These are phyloP conservation scores for Koerneria pararmatus DNA, from an alignment of 2,888 invertebrate species.

Conservation along the genomic window DNA sequence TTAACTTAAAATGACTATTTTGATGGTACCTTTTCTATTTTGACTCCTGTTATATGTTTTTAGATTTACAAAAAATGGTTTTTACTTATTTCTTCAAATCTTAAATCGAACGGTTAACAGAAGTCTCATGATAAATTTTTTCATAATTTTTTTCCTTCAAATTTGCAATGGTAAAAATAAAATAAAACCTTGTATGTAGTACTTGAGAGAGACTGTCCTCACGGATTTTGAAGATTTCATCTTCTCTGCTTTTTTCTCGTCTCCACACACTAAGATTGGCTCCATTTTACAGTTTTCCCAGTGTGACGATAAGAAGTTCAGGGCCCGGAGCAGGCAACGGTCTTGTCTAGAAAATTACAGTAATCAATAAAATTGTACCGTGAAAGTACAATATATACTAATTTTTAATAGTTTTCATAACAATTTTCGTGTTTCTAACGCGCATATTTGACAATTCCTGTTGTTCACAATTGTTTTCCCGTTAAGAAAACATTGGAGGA, in stretches of 20 bases:
- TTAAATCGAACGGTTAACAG: neutral
- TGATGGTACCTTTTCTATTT: too few species aligned
- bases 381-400: too few species aligned
- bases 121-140: conserved; percentile 3
- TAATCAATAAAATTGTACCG: neutral
- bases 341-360: conserved; percentile 30
- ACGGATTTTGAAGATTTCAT: conserved; percentile 27
- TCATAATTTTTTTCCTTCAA: too few species aligned
- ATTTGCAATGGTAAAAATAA: neutral
- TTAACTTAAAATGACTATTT: too few species aligned
- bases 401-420: too few species aligned
- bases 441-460: too few species aligned
- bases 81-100: too few species aligned
- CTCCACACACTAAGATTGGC: conserved; percentile 38
- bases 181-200: conserved; percentile 35
- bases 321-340: conserved; percentile 30
- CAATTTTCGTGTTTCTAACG: too few species aligned
- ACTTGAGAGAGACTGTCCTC: conserved; percentile 30
- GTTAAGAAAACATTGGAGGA: too few species aligned
- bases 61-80: too few species aligned
- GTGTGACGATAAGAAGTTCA: conserved; percentile 32
- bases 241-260: conserved; percentile 30
- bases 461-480: too few species aligned
- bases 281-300: conserved; percentile 32
- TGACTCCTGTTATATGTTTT: too few species aligned